These are phyloP conservation scores for Platycheirus rosarum DNA, from an alignment of 2,888 invertebrate genomes.

Conservation along the genomic window DNA sequence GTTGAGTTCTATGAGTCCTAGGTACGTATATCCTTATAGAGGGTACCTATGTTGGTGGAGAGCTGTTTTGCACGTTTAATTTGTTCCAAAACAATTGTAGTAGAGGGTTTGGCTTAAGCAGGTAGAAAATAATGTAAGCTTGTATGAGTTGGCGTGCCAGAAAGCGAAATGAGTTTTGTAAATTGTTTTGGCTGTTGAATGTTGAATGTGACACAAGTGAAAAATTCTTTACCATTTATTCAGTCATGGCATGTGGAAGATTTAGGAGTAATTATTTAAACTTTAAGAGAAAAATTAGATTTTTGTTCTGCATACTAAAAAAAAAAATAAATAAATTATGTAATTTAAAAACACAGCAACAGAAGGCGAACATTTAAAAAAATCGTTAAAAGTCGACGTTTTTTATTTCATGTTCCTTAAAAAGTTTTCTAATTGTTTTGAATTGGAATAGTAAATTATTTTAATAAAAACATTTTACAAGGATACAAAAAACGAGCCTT, in stretches of 20 bases:
- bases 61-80: slow-evolving; percentile 34
- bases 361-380: no score
- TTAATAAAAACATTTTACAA: no score
- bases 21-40: background rate
- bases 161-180: slow-evolving; percentile 58
- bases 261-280: background rate
- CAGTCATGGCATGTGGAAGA: no score
- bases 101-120: slow-evolving; percentile 58
- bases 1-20: background rate
- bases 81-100: slow-evolving; percentile 57
- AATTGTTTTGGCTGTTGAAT: slow-evolving; percentile 60
- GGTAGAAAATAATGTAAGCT: slow-evolving; percentile 66
- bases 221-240: background rate
- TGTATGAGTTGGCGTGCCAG: slow-evolving; percentile 42
- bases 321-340: no score
- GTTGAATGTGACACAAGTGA: slow-evolving; percentile 47
- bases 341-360: no score
- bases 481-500: no score
- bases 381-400: no score
- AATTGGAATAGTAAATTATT: no score
- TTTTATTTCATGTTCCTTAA: no score
- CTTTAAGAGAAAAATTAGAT: background rate
- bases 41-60: slow-evolving; percentile 1
- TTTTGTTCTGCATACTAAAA: background rate
- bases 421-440: no score